phyloP scores from a whole-genome alignment of 2,888 invertebrate genomes.

The Drosophila seclusa region DNA sequence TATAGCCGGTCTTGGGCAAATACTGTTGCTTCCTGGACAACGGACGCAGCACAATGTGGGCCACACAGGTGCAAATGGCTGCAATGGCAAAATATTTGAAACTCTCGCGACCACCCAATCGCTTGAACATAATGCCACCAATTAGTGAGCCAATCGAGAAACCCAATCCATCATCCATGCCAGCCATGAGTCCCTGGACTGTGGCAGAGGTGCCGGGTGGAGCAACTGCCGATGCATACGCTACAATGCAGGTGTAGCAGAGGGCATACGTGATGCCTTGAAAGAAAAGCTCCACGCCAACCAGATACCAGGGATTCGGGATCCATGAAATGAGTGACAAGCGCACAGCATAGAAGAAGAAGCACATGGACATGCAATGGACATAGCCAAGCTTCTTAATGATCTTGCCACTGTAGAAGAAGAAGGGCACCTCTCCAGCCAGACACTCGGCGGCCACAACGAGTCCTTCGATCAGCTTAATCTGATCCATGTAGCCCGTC shows the following conservation, averaged over 20 bases:
- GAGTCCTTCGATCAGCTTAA: slow-evolving; percentile 92
- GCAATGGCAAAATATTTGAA: slow-evolving; percentile 85
- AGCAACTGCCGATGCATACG: slow-evolving; percentile 88
- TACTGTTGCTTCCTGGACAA: slow-evolving; percentile 81
- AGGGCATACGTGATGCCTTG: slow-evolving; percentile 95
- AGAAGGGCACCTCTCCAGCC: slow-evolving; percentile 91
- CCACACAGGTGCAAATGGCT: slow-evolving; percentile 82
- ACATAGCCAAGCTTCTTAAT: slow-evolving; percentile 92
- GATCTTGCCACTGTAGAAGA: slow-evolving; percentile 90
- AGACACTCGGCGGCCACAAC: slow-evolving; percentile 92
- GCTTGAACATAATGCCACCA: slow-evolving; percentile 89
- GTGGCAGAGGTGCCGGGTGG: slow-evolving; percentile 92
- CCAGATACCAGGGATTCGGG: slow-evolving; percentile 92
- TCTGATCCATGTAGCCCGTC: slow-evolving; percentile 87
- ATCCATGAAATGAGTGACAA: slow-evolving; percentile 91
- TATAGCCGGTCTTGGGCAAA: slow-evolving; percentile 79
- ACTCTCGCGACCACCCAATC: slow-evolving; percentile 87
- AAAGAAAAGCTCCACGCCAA: slow-evolving; percentile 91
- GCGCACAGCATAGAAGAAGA: slow-evolving; percentile 91
- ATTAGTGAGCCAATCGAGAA: slow-evolving; percentile 91
- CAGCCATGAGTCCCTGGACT: slow-evolving; percentile 93
- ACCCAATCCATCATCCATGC: slow-evolving; percentile 94
- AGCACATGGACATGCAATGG: slow-evolving; percentile 91
- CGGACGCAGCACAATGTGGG: slow-evolving; percentile 83
- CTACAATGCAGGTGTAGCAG: slow-evolving; percentile 92